Base-by-base conservation (phyloP, 2,113 vertebrate genomes). In the Gymnogyps californianus region DNA sequence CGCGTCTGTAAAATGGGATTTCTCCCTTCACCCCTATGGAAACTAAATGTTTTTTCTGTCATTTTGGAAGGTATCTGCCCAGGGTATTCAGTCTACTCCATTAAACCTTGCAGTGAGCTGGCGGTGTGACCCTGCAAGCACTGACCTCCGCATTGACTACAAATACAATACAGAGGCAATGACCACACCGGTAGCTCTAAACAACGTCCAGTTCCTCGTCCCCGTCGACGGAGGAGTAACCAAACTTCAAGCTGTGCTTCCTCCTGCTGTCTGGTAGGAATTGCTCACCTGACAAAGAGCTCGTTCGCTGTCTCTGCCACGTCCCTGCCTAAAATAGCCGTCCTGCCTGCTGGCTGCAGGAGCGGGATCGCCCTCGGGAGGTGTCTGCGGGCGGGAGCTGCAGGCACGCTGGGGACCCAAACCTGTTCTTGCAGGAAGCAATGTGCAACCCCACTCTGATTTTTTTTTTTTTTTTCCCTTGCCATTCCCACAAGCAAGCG, bases 151-250 rank as follows among this genome's bases (percentile, higher is more conserved):
- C 97, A 99, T 99, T 88, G 99, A 99, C 97, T 99, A 99, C 97
- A 99, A 99, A 94, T 99, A 99, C 98, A 99, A 99, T 90, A 98
- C 97, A 0, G 99, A 99, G 82, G 99, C 99, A n/a, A 99, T 99
- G 99, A 98, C 98, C 17, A 98, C 98, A 0, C 99, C 99, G 0
- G 98, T 98, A 17, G 99, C 99, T 40, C 98, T 99, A 55, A 99
- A 99, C 98, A 99, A 99, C 38, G 98, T 99, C 96, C 98, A 99
- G 83, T 99, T 99, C 97, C 97, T 99, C 80, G 98, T 99, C 90
- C 99, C 99, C 2, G 98, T 99, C 38, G 99, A 99, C 0, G 99
- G 99, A 92, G 98, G 98, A 32, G 98, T 99, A 20, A 98, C 98
- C 88, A 99, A 98, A 97, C 98, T 99, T 20, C 99, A 99, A 93